phyloP scores from a whole-genome alignment of 2,113 vertebrate species.

The Brienomyrus brachyistius region DNA sequence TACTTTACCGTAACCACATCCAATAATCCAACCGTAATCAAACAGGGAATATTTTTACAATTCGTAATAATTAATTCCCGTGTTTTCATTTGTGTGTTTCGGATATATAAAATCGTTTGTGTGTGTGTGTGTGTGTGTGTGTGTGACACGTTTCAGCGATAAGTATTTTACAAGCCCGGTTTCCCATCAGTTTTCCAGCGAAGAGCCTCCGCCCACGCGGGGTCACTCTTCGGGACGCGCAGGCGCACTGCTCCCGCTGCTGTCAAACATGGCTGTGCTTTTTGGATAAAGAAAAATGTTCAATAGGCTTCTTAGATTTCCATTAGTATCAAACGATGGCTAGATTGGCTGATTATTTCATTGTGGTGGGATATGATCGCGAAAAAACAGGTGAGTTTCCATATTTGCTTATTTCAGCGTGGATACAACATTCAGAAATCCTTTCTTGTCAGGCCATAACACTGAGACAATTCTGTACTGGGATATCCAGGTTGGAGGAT shows the following conservation, averaged over 20 bases:
- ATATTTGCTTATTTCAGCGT: neutral
- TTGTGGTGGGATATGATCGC: conserved; percentile 87
- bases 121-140: neutral
- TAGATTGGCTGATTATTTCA: conserved; percentile 89
- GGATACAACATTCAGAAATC: neutral
- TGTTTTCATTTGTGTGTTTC: neutral
- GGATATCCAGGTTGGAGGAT: neutral
- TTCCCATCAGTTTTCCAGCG: neutral
- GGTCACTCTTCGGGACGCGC: conserved; percentile 58
- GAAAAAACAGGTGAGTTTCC: conserved; percentile 81
- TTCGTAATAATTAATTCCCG: neutral
- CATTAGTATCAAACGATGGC: conserved; percentile 75
- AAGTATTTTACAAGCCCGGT: neutral
- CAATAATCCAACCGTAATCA: neutral
- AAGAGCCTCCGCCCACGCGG: conserved; percentile 59
- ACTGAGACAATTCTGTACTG: conserved; percentile 1
- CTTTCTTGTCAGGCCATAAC: neutral
- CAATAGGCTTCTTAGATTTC: conserved; percentile 64
- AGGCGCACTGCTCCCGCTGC: conserved; percentile 70
- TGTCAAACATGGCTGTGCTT: conserved; percentile 93
- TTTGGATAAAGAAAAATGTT: conserved; percentile 81
- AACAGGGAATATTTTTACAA: neutral
- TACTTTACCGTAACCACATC: conserved; percentile 8
- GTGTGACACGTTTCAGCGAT: neutral
- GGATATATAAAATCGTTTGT: neutral